phyloP scores from a whole-genome alignment of 2,113 vertebrate species.

The Cercopithecus mona region DNA sequence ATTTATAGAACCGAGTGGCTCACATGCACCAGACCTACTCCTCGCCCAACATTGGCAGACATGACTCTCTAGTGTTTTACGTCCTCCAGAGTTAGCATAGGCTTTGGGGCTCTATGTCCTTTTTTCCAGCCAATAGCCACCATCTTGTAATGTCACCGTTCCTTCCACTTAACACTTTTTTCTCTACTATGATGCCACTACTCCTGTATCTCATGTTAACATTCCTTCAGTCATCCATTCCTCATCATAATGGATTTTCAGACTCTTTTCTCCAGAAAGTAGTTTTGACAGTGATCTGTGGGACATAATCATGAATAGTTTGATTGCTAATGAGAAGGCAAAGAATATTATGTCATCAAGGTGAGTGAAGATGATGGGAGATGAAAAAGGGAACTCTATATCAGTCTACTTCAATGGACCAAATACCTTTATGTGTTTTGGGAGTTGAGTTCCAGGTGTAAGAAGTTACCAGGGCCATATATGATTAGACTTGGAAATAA shows the following conservation, averaged over 20 bases:
- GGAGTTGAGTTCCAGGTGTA: background rate
- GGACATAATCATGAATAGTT: background rate
- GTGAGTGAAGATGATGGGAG: background rate
- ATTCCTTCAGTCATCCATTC: background rate
- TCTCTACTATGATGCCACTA: background rate
- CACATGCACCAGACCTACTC: background rate
- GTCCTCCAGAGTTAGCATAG: background rate
- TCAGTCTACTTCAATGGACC: background rate
- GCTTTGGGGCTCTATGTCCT: background rate
- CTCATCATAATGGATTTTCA: background rate
- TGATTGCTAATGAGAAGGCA: background rate
- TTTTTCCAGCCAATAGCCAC: background rate
- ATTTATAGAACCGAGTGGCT: background rate
- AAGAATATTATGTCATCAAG: background rate
- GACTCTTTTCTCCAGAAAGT: background rate
- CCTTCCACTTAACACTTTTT: background rate
- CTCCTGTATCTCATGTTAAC: background rate
- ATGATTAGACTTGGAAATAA: background rate
- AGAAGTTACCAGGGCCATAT: background rate
- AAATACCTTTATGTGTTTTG: background rate
- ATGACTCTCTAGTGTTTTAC: accelerated
- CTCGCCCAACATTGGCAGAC: background rate
- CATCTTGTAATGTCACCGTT: no score
- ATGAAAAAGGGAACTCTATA: background rate
- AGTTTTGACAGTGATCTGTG: background rate